A percentile compares a stretch with the other conserved stretches of the same genome.
Evolutionary conservation across 1,140 invertebrate species (phyloP).

Genomic region (Daktulosphaira vitifoliae): DNA sequence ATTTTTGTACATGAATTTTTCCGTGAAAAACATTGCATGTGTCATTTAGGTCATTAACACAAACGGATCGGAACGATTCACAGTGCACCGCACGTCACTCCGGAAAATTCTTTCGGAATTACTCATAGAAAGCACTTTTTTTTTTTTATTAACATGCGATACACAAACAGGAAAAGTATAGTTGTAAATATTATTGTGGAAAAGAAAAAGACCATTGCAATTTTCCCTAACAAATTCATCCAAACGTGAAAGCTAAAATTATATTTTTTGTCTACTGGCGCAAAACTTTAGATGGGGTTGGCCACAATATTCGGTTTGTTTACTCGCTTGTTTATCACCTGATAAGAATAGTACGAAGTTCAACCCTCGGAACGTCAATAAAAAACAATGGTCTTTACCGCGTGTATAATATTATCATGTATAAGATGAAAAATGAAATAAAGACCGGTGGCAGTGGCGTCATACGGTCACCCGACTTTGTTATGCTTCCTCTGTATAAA

Average conservation of each 20-base stretch:
- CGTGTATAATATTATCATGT: constrained; percentile 5
- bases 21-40: constrained; percentile 19
- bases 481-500: constrained; percentile 2
- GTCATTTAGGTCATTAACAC: constrained; percentile 9
- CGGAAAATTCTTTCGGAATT: constrained; percentile 9
- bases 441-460: constrained; percentile 14
- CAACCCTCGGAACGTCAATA: constrained; percentile 6
- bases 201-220: no score
- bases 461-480: constrained; percentile 29
- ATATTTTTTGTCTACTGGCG: not conserved
- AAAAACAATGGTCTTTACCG: constrained; percentile 18
- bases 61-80: constrained; percentile 1
- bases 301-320: constrained; percentile 20
- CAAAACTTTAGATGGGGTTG: not conserved
- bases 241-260: not conserved
- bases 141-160: not conserved
- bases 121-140: constrained; percentile 19
- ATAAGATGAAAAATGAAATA: constrained; percentile 5
- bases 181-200: not conserved
- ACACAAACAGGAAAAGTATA: not conserved
- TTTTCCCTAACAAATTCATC: not conserved
- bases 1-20: not conserved
- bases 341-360: constrained; percentile 30
- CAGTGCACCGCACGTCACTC: no score
- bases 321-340: constrained; percentile 31